Conservation (phyloP, 2,888 invertebrate genomes). For the Lasioglossum vierecki region DNA sequence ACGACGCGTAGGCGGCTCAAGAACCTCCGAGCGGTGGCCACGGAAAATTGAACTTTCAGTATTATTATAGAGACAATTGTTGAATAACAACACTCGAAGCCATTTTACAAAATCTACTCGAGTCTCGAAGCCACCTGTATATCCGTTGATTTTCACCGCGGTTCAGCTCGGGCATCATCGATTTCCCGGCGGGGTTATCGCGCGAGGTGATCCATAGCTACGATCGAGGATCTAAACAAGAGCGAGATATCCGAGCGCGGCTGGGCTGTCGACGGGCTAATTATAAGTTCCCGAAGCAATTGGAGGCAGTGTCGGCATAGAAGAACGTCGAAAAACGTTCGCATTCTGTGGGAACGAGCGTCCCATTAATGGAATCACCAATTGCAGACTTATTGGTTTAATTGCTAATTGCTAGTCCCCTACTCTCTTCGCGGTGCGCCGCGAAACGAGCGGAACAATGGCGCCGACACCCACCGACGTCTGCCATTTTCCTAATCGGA, state of each 20-base stretch:
- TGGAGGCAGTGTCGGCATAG: conserved; percentile 28
- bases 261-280: conserved; percentile 54
- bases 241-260: conserved; percentile 10
- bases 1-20: background rate
- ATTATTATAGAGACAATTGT: background rate
- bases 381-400: conserved; percentile 82
- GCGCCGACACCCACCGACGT: conserved; percentile 69
- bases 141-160: background rate
- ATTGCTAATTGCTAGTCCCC: conserved; percentile 81
- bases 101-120: background rate
- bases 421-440: conserved; percentile 29
- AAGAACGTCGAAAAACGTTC: conserved; percentile 61
- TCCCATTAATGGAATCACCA: conserved; percentile 80
- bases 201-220: background rate
- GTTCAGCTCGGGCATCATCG: background rate
- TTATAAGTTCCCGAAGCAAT: conserved; percentile 69
- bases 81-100: background rate
- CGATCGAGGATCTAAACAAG: conserved; percentile 16
- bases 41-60: background rate
- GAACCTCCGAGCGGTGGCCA: background rate
- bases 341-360: conserved; percentile 72
- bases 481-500: conserved; percentile 65
- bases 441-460: conserved; percentile 57
- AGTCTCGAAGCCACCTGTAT: background rate
- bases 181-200: background rate